These are phyloP conservation scores for Lutjanus argentimaculatus DNA, from an alignment of 2,797 vertebrate species.

Conservation along the genomic window DNA sequence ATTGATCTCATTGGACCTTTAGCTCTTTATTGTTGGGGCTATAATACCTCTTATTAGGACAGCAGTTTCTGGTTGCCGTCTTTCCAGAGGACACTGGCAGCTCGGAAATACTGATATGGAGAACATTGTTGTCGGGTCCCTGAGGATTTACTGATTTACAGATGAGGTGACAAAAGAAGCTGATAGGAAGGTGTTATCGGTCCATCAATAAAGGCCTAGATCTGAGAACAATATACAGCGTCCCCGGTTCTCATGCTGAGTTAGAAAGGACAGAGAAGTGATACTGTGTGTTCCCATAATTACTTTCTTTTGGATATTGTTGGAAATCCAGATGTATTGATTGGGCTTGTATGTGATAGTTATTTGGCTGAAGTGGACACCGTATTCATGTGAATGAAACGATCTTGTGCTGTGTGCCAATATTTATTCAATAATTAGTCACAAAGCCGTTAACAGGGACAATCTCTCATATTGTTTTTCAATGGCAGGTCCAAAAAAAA, in stretches of 20 bases:
- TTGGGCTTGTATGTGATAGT: slow-evolving; percentile 16
- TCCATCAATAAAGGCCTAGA: slow-evolving; percentile 36
- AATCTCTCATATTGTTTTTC: neutral
- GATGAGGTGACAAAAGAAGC: slow-evolving; percentile 29
- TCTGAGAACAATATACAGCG: slow-evolving; percentile 11
- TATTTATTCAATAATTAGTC: neutral
- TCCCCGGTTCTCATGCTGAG: slow-evolving; percentile 61
- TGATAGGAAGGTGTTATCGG: slow-evolving; percentile 33
- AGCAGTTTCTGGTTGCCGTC: slow-evolving; percentile 62
- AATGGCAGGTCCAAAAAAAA: neutral
- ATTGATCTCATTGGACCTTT: slow-evolving; percentile 19
- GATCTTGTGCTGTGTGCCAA: neutral
- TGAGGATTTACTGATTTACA: neutral
- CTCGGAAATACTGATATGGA: slow-evolving; percentile 32
- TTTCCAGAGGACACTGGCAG: slow-evolving; percentile 11
- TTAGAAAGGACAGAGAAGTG: neutral
- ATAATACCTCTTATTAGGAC: slow-evolving; percentile 60
- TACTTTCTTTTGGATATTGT: neutral
- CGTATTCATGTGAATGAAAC: slow-evolving; percentile 8
- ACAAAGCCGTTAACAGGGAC: neutral
- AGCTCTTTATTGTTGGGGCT: slow-evolving; percentile 23
- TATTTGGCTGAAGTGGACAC: neutral
- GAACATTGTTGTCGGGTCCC: slow-evolving; percentile 11
- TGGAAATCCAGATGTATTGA: slow-evolving; percentile 7
- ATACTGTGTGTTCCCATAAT: slow-evolving; percentile 19